These are phyloP conservation scores for Lobophora halterata DNA, from an alignment of 2,888 invertebrate genomes.

Conservation along the genomic window DNA sequence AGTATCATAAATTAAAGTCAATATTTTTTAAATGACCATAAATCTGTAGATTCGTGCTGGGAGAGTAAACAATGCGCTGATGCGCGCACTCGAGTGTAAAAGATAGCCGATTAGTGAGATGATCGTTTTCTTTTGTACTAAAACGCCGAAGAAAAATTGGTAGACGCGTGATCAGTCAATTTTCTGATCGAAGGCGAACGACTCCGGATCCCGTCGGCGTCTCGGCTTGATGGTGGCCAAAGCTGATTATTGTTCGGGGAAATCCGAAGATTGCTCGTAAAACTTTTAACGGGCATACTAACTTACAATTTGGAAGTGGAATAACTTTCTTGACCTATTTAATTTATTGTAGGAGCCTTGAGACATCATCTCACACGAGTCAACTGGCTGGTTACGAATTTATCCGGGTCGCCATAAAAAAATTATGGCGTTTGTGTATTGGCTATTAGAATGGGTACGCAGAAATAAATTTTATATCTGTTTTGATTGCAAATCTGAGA, in stretches of 20 bases:
- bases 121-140: conserved; percentile 29
- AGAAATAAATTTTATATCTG: conserved; percentile 13
- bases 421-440: conserved; percentile 12
- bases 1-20: conserved; percentile 7
- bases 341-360: conserved; percentile 47
- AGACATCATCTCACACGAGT: conserved; percentile 43
- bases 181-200: conserved; percentile 46
- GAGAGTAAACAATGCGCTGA: conserved; percentile 18
- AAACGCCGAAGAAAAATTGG: conserved; percentile 42
- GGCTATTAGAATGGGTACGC: conserved; percentile 8
- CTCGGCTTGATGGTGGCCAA: conserved; percentile 50
- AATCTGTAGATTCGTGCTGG: conserved; percentile 10
- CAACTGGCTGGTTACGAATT: conserved; percentile 27
- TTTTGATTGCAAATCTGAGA: conserved; percentile 13
- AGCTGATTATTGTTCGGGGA: conserved; percentile 57
- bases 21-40: background rate
- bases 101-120: conserved; percentile 33
- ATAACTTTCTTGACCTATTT: conserved; percentile 58
- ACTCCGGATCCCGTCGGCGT: conserved; percentile 45
- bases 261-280: conserved; percentile 64
- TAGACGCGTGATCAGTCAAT: conserved; percentile 45
- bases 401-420: conserved; percentile 32
- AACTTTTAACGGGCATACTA: conserved; percentile 64
- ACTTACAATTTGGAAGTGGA: conserved; percentile 58
- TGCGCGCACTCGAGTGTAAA: conserved; percentile 21